These are phyloP conservation scores for Acipenser oxyrinchus DNA, from an alignment of 2,797 vertebrate genomes.

Conservation along the genomic window DNA sequence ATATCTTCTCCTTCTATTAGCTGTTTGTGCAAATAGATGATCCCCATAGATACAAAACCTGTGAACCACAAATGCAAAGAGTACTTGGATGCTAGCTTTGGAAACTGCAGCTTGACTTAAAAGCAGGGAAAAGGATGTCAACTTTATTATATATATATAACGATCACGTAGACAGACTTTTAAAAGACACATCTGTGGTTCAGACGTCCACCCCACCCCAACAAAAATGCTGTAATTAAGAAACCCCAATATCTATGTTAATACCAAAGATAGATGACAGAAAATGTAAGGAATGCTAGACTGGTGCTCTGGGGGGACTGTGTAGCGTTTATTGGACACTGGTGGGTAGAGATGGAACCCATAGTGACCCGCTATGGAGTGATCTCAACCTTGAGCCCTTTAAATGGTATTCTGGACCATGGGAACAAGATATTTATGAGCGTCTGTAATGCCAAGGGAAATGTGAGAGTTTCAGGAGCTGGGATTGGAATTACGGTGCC, in stretches of 20 bases:
- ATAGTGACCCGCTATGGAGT: constrained; percentile 34
- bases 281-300: constrained; percentile 75
- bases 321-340: constrained; percentile 72
- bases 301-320: constrained; percentile 64
- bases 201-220: no score
- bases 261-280: constrained; percentile 55
- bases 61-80: no score
- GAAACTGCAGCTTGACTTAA: no score
- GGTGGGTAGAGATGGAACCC: constrained; percentile 48
- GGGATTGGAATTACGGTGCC: constrained; percentile 36
- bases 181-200: no score
- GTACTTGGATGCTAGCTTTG: no score
- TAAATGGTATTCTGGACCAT: constrained; percentile 71
- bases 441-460: constrained; percentile 37
- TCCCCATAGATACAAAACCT: no score
- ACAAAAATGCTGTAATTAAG: background rate
- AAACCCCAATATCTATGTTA: background rate
- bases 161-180: no score
- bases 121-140: no score
- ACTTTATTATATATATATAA: no score
- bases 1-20: no score
- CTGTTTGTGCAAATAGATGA: no score
- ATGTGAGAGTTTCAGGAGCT: constrained; percentile 45
- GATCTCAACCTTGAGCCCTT: constrained; percentile 43
- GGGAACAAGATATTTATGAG: constrained; percentile 70